Conservation (phyloP, 2,113 vertebrate species). For the Centropus unirufus region DNA sequence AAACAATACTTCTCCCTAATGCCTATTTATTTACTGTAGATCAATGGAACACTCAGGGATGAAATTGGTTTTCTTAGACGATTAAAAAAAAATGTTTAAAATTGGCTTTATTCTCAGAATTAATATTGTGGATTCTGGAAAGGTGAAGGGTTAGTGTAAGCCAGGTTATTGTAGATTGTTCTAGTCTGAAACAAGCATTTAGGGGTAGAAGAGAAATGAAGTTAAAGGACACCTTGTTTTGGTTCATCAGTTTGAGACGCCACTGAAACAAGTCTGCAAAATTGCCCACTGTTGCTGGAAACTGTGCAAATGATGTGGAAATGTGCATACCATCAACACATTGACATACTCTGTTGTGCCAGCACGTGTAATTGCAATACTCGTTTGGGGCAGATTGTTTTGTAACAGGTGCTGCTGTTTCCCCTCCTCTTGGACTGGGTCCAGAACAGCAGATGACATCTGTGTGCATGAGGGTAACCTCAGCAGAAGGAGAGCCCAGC, state of each 20-base stretch:
- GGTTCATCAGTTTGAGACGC: neutral
- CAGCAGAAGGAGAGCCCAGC: constrained; percentile 33
- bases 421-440: neutral
- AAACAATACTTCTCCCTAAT: constrained; percentile 58
- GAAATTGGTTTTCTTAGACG: constrained; percentile 59
- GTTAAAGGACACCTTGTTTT: neutral
- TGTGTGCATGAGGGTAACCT: neutral
- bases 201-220: neutral
- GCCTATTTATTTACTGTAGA: constrained; percentile 54
- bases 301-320: neutral
- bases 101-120: constrained; percentile 38
- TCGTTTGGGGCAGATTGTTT: neutral
- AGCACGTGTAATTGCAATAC: neutral
- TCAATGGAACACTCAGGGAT: constrained; percentile 66
- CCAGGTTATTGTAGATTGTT: neutral
- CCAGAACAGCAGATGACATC: constrained; percentile 42
- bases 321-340: neutral
- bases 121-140: neutral
- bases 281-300: neutral
- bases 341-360: neutral
- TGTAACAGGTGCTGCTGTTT: neutral
- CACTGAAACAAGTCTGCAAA: neutral
- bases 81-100: constrained; percentile 58
- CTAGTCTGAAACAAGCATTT: neutral
- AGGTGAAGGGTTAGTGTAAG: neutral